Evolutionary conservation across 2,888 invertebrate genomes (phyloP), one percentile per base, ranked within the genome.

Genomic region (Phytoseiulus persimilis): DNA sequence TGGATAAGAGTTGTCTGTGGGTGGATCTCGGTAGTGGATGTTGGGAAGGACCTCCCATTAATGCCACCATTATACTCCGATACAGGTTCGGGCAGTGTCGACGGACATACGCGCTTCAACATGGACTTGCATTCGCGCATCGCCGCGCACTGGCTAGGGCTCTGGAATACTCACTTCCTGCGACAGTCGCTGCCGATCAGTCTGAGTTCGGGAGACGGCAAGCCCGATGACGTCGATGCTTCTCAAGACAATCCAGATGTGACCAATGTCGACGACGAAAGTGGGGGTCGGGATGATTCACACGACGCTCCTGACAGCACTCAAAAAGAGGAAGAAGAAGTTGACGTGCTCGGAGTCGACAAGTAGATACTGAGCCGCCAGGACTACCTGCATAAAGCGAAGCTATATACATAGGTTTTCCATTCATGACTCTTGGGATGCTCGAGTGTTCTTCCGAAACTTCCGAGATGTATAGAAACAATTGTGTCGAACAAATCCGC

Each of bases 91-190:
- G 65, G 65, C 65, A 87, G 11, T 33, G 32, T 87, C 18, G 32
- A 33, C 32, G 87, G 33, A 39, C 87, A 33, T 6, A 6, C 87
- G 0, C 87, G 87, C 87, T 87, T 87, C 33, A 87, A 32, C 18
- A n/a, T 87, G 14, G 87, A 87, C 33, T 33, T 87, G 0, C 87
- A 87, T 31, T 87, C 87, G 6, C 87, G 87, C 45, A 33, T 87
- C 87, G 87, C 87, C 28, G 87, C 45, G 23, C 87, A 87, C 33
- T 87, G 87, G 87, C 87, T 87, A 0, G 87, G 87, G 23, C 87
- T 87, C 9, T 87, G 87, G 87, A 87, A 87, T n/a, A 39, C 87
- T 28, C 87, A 87, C 23, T 32, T 87, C 45, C 31, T 87, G 32
- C 87, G 87, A n/a, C 87, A 87, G 33, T 23, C 87, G 0, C 32